Percentiles rank a stretch among this genome's conserved stretches.
phyloP scores from a whole-genome alignment of 1,140 invertebrate species.

The Drosophila watanabei region DNA sequence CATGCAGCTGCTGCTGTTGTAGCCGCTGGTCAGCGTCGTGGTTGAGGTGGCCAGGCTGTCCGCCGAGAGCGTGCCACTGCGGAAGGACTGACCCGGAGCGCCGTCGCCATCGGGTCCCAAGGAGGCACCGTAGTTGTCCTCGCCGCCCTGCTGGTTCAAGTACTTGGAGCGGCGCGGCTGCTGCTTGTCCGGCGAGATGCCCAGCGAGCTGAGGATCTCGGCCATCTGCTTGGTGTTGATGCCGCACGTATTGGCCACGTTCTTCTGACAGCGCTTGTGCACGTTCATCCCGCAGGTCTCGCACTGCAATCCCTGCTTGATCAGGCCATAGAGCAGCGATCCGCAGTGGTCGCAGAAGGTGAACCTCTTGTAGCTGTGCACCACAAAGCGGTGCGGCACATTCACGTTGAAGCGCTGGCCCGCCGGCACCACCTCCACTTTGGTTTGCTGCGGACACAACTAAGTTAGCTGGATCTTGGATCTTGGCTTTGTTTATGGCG shows the following conservation, averaged over 20 bases:
- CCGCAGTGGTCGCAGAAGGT: slow-evolving; percentile 99
- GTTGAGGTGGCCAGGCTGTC: slow-evolving; percentile 72
- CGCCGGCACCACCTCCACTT: slow-evolving; percentile 85
- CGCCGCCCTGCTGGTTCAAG: slow-evolving; percentile 86
- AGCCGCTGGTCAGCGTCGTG: slow-evolving; percentile 72
- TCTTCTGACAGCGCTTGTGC: slow-evolving; percentile 99
- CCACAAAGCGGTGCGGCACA: slow-evolving; percentile 96
- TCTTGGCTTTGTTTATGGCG: neutral
- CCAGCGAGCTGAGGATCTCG: slow-evolving; percentile 95
- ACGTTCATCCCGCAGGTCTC: slow-evolving; percentile 99
- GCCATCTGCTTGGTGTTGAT: slow-evolving; percentile 99
- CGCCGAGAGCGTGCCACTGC: slow-evolving; percentile 65
- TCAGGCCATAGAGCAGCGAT: slow-evolving; percentile 94
- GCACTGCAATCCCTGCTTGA: slow-evolving; percentile 98
- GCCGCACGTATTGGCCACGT: slow-evolving; percentile 99
- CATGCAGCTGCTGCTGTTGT: slow-evolving; percentile 75
- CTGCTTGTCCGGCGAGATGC: slow-evolving; percentile 96
- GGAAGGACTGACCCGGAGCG: slow-evolving; percentile 71
- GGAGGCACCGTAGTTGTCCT: slow-evolving; percentile 86
- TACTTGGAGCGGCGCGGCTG: slow-evolving; percentile 89
- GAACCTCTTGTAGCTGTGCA: slow-evolving; percentile 98
- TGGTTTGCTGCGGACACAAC: slow-evolving; percentile 68
- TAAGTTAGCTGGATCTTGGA: slow-evolving; percentile 1
- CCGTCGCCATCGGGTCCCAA: slow-evolving; percentile 64
- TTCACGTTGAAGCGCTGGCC: slow-evolving; percentile 98